Conservation (phyloP, 2,113 vertebrate genomes). For the Callipepla squamata region DNA sequence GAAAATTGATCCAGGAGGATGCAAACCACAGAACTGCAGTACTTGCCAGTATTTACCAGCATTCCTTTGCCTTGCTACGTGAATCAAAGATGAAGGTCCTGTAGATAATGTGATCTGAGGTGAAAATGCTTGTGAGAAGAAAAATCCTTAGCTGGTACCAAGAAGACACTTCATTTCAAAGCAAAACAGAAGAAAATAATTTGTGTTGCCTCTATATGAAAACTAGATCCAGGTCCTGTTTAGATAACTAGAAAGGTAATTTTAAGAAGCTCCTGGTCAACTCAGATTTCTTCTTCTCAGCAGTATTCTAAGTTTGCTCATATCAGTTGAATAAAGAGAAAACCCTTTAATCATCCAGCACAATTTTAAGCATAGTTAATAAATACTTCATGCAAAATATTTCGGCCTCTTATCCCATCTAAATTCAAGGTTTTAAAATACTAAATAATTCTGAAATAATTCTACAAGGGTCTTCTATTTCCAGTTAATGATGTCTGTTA, state of each 20-base stretch:
- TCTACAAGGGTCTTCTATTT: neutral
- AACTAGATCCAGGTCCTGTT: neutral
- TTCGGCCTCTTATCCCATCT: neutral
- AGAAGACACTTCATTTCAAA: neutral
- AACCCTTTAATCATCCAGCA: neutral
- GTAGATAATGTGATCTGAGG: neutral
- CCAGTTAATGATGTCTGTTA: slow-evolving; percentile 6
- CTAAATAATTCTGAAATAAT: neutral
- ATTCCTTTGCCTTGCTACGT: neutral
- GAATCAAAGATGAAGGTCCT: neutral
- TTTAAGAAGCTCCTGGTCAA: neutral
- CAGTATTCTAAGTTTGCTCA: neutral
- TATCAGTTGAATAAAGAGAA: neutral
- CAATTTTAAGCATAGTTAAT: slow-evolving; percentile 16
- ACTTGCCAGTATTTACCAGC: neutral
- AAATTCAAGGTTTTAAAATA: neutral
- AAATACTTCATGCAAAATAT: slow-evolving; percentile 20
- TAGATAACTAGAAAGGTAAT: neutral
- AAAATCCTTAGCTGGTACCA: neutral
- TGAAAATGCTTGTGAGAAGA: neutral
- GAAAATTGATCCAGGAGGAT: neutral
- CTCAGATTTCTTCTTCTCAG: neutral
- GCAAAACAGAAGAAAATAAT: neutral
- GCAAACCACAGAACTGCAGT: neutral
- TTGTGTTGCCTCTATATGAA: neutral